Base-by-base conservation (phyloP, 1,140 invertebrate species). In the Ostrea edulis region DNA sequence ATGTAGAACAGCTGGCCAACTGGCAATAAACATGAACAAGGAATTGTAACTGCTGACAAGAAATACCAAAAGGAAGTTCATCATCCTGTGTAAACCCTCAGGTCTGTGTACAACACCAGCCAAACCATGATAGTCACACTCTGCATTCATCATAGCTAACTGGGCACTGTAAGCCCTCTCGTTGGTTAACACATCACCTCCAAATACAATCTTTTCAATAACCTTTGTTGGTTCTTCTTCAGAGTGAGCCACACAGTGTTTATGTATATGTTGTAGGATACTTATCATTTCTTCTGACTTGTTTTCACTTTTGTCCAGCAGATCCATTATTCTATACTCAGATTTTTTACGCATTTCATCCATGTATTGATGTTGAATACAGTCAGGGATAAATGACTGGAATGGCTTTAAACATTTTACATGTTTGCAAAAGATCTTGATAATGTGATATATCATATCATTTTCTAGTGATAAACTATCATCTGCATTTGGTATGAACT, bases 261-360 rank as follows among this genome's bases (percentile, higher is more conserved):
- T 65, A 86, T 89, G 86, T 7, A 87, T 82, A 9, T 87, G 85
- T 65, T 89, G 29, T 17, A 90, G 65, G 52, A 90, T 90, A 82
- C 20, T 29, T 12, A 90, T 90, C 86, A 90, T 90, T 20, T 81
- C 86, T 71, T 85, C 20, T 8, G 68, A 86, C 22, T 68, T 86
- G 35, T 88, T 90, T 51, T 88, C 89, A 86, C 86, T 87, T 35
- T 51, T 77, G 29, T 90, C 84, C 11, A 90, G 68, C 29, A 90
- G 51, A 44, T 90, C 89, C 54, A 90, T 7, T n/a, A 90, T 82
- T 4, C 22, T 44, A 77, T 54, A 90, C 14, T 86, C 58, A 22
- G 89, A 90, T 77, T 90, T 90, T 68, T 86, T 53, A 68, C 83
- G 86, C 20, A 81, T 84, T 88, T 90, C 84, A n/a, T 84, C 17